These are phyloP conservation scores for Acipenser transmontanus DNA, from an alignment of 2,797 vertebrate genomes.

Conservation along the genomic window DNA sequence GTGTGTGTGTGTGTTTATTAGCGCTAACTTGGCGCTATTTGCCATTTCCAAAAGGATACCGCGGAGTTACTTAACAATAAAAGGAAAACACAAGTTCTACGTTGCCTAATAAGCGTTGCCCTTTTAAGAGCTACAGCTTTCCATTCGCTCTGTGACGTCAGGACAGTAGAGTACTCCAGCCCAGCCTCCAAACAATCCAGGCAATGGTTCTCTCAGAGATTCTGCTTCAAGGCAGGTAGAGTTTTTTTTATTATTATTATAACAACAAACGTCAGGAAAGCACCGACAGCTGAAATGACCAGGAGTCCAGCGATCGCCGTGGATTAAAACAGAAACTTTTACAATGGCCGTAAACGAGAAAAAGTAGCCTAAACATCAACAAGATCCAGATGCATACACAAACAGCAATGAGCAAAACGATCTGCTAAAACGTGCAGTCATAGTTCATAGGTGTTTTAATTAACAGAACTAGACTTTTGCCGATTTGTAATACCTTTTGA, in stretches of 20 bases:
- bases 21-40: too few species aligned
- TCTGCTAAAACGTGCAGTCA: constrained; percentile 46
- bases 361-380: constrained; percentile 43
- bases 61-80: too few species aligned
- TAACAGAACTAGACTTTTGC: constrained; percentile 32
- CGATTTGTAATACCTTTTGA: constrained; percentile 22
- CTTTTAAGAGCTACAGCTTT: constrained; percentile 68
- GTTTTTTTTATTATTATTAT: constrained; percentile 26
- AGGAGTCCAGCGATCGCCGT: constrained; percentile 36
- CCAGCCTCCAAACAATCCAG: constrained; percentile 46
- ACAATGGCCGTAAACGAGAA: constrained; percentile 45
- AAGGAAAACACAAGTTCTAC: too few species aligned
- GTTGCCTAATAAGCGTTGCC: constrained; percentile 38
- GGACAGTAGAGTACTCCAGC: constrained; percentile 49
- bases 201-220: constrained; percentile 52
- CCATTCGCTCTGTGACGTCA: constrained; percentile 69
- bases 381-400: constrained; percentile 41
- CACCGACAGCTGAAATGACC: constrained; percentile 42
- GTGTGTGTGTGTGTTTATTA: too few species aligned
- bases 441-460: constrained; percentile 37
- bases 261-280: constrained; percentile 36
- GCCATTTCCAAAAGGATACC: too few species aligned
- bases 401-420: constrained; percentile 57
- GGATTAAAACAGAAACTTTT: constrained; percentile 58
- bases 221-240: constrained; percentile 38